Evolutionary conservation across 2,797 vertebrate genomes (phyloP), one percentile per base, ranked within the genome.

Genomic region (Helostoma temminkii): DNA sequence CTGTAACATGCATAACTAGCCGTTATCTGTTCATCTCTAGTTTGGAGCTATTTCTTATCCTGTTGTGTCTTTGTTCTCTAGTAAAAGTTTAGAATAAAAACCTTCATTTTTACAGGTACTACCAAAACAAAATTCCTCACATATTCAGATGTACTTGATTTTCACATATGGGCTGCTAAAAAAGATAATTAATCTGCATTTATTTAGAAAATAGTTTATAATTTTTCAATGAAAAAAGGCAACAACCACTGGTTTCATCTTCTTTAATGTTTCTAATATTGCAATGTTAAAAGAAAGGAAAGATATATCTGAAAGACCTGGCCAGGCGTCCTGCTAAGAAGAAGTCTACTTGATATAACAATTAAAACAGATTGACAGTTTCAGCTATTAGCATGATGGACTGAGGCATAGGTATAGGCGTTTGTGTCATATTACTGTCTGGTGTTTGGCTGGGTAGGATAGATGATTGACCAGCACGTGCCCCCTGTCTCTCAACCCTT

Each of bases 391-490:
- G 34, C 25, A 22, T 21, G 41, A 28, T 1, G 19, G 18, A 49
- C 7, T 18, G 48, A 36, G 39, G 21, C 8, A 22, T 18, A 5
- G 22, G 30, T 22, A 28, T 21, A 34, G 2, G 1, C 1, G 16
- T 18, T 6, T 11, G 24, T 3, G 30, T 59, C 22, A 34, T 41
- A 34, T 50, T 7, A 2, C 15, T 42, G 43, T n/a, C 34, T 1
- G 5, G 0, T 11, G 36, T 55, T 43, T 41, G 14, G 37, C 8
- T 6, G 1, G 12, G 30, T 26, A 48, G 48, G 41, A 32, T n/a
- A 42, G 24, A 50, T n/a, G 9, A 25, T 42, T 45, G 15, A 65
- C 5, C 42, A 45, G 39, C 50, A 55, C 60, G n/a, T 63, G 9
- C 19, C 8, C 8, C 3, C 60, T 18, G 26, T 34, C 6, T 1